phyloP scores from a whole-genome alignment of 1,140 invertebrate genomes.

The Apis dorsata region DNA sequence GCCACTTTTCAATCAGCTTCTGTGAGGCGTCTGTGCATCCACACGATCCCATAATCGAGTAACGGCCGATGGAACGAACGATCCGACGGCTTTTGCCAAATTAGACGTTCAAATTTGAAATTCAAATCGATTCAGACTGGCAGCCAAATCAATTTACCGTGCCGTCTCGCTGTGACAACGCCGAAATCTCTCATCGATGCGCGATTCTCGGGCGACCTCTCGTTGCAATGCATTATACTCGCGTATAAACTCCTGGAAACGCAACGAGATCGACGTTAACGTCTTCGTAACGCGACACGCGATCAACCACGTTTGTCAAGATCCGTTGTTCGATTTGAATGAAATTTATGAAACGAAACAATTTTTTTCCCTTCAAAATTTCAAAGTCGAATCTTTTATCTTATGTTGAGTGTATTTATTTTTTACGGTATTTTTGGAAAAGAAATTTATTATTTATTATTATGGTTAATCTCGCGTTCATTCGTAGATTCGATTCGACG shows the following conservation, averaged over 20 bases:
- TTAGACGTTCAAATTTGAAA: constrained; percentile 46
- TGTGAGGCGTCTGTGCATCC: background rate
- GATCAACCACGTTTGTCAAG: too few species aligned
- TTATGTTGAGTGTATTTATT: too few species aligned
- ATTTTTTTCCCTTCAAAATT: too few species aligned
- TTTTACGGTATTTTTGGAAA: too few species aligned
- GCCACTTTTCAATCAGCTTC: constrained; percentile 11
- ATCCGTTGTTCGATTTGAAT: too few species aligned
- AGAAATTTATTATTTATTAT: too few species aligned
- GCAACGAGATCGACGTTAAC: too few species aligned
- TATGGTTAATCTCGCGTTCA: too few species aligned
- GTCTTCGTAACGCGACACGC: too few species aligned
- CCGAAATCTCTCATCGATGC: background rate
- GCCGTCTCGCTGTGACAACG: constrained; percentile 32
- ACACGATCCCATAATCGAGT: constrained; percentile 11
- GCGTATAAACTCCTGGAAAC: background rate
- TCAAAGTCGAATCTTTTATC: too few species aligned
- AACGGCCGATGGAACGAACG: background rate
- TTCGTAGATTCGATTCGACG: background rate
- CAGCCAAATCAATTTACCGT: constrained; percentile 42
- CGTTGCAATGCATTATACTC: background rate
- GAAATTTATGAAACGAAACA: too few species aligned
- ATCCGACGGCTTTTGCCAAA: constrained; percentile 28
- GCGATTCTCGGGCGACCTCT: background rate
- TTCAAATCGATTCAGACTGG: constrained; percentile 41